Percentiles rank a stretch among this genome's conserved stretches.
Evolutionary conservation across 2,113 vertebrate genomes (phyloP).

Genomic region (Heliornis fulica): DNA sequence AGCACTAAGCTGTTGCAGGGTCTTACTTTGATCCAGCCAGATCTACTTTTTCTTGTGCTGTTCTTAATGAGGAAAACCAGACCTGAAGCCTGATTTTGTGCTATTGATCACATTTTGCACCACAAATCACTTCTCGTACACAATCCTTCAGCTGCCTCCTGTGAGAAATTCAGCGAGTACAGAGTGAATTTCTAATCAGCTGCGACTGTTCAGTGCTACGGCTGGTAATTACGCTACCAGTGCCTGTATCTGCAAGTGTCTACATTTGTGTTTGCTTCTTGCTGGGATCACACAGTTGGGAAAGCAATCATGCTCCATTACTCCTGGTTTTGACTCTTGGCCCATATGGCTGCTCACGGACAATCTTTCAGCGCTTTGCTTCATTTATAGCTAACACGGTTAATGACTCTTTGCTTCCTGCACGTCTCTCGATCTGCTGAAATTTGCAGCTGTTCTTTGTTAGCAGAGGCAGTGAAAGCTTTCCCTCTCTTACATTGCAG

Average conservation of each 20-base stretch:
- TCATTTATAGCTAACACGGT: constrained; percentile 13
- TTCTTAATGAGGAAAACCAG: constrained; percentile 35
- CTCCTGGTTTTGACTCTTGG: constrained; percentile 42
- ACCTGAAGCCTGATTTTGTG: constrained; percentile 1
- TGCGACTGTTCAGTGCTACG: not conserved
- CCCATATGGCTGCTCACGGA: constrained; percentile 11
- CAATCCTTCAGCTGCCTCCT: constrained; percentile 26
- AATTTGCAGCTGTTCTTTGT: constrained; percentile 41
- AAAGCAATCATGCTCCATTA: constrained; percentile 35
- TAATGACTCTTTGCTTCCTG: constrained; percentile 17
- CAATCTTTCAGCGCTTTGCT: not conserved
- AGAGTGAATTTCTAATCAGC: constrained; percentile 49
- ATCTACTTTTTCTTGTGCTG: not conserved
- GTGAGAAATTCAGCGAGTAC: not conserved
- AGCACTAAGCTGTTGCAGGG: not conserved
- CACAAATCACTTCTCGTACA: not conserved
- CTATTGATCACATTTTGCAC: constrained; percentile 34
- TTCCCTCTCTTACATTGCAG: not conserved
- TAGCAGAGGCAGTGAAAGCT: not conserved
- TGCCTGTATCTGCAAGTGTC: not conserved
- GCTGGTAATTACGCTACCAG: constrained; percentile 43
- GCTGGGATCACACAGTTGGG: constrained; percentile 23
- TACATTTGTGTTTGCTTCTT: constrained; percentile 39
- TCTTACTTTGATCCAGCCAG: not conserved
- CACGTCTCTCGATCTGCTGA: not conserved